Base-by-base conservation (phyloP, 2,888 invertebrate species). In the Cryptocephalus moraei region DNA sequence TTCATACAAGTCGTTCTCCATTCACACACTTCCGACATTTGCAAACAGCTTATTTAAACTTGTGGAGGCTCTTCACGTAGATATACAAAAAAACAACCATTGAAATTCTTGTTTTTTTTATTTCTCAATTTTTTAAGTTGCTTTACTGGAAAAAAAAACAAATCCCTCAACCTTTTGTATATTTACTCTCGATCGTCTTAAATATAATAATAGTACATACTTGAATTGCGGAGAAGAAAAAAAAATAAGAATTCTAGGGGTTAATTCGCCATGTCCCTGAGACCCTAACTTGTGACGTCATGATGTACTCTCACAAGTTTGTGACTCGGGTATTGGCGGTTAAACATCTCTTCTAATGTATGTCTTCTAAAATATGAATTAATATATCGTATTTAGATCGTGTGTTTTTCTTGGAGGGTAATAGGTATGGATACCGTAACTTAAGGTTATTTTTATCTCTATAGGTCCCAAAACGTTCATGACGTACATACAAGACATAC, bases 221-320 rank as follows among this genome's bases (percentile, higher is more conserved):
- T n/a, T n/a, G n/a, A 33, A n/a, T 13, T 11, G 12, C 36, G 36
- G 48, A 49, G 47, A 40, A 41, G 45, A 44, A 50, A 53, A 51
- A 55, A 55, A 51, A 51, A 51, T 48, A 49, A 53, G 47, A 51
- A 49, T 48, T 49, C 44, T 55, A 47, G 49, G 47, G 52, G 53
- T 55, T 55, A 74, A 73, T 72, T 75, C 78, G 76, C 80, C 80
- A 78, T 75, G 78, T 81, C 82, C 82, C 81, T 82, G 82, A 82
- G 82, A 81, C 81, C 81, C 80, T 81, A 81, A 80, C 80, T 81
- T 81, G 81, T 81, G 81, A 81, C 75, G 78, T 76, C 73, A 72
- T 67, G 68, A 36, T 69, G 70, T 71, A 75, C 73, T 76, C 76
- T 80, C 81, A 80, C 81, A 80, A 79, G 80, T 76, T 80, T 79